Evolutionary conservation across 2,888 invertebrate species (phyloP).

Genomic region (Euplexia lucipara): DNA sequence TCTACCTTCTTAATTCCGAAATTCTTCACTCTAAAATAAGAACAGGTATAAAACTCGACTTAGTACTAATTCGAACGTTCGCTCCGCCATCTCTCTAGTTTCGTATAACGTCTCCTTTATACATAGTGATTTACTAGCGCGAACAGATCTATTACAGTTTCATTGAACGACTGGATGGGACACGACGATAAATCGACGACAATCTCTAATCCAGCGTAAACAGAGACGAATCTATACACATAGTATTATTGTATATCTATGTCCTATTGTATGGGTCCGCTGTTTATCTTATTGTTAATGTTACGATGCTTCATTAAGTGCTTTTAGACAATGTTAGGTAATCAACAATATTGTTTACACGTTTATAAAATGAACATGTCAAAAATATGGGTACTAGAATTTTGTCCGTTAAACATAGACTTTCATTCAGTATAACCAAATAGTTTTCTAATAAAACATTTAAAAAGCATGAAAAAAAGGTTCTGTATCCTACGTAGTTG

Average conservation of each 20-base stretch:
- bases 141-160: constrained; percentile 49
- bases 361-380: background rate
- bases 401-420: background rate
- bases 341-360: no score
- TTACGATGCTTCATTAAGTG: background rate
- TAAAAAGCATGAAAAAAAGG: no score
- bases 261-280: background rate
- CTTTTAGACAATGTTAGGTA: background rate
- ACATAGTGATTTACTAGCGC: constrained; percentile 35
- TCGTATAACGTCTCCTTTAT: constrained; percentile 14
- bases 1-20: background rate
- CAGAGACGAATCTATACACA: constrained; percentile 13
- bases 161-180: constrained; percentile 50
- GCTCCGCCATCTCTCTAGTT: constrained; percentile 2
- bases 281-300: constrained; percentile 17
- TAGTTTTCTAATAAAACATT: no score
- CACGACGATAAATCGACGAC: constrained; percentile 46
- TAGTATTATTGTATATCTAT: constrained; percentile 25
- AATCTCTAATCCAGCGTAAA: constrained; percentile 40
- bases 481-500: no score
- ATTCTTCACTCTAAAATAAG: background rate
- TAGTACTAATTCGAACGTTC: background rate
- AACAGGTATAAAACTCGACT: background rate
- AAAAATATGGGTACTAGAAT: background rate
- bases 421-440: background rate